Conservation (phyloP, 2,888 invertebrate genomes). For the Conomelus anceps region DNA sequence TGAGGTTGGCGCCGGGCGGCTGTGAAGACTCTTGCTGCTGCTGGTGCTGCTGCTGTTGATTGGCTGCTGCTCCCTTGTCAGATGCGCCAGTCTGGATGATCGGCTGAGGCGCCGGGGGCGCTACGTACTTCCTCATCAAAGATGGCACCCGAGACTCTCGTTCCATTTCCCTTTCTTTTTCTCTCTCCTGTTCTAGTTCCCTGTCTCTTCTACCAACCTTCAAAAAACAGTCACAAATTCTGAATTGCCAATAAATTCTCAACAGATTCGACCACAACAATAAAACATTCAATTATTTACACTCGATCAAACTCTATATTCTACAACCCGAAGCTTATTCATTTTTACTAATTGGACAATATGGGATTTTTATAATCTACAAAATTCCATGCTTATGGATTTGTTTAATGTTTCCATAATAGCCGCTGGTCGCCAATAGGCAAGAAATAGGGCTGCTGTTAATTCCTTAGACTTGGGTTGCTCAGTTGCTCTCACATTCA, state of each 20-base stretch:
- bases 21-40: slow-evolving; percentile 30
- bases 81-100: slow-evolving; percentile 4
- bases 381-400: too few relatives aligned
- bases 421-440: too few relatives aligned
- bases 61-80: slow-evolving; percentile 22
- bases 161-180: slow-evolving; percentile 1
- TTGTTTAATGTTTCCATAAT: too few relatives aligned
- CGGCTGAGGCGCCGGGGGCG: slow-evolving; percentile 4
- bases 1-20: slow-evolving; percentile 59
- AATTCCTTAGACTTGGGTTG: too few relatives aligned
- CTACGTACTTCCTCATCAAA: background rate
- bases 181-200: background rate
- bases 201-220: slow-evolving; percentile 27
- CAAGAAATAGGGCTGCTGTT: too few relatives aligned
- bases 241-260: background rate
- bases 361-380: too few relatives aligned
- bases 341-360: too few relatives aligned
- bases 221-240: slow-evolving; percentile 14
- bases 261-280: background rate
- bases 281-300: background rate
- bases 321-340: too few relatives aligned
- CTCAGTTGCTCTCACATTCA: too few relatives aligned
- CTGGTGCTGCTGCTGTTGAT: slow-evolving; percentile 25
- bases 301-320: too few relatives aligned
- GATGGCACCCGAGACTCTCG: background rate